A percentile compares a stretch with the other conserved stretches of the same genome.
phyloP scores from a whole-genome alignment of 2,888 invertebrate genomes.

The Biston betularia region DNA sequence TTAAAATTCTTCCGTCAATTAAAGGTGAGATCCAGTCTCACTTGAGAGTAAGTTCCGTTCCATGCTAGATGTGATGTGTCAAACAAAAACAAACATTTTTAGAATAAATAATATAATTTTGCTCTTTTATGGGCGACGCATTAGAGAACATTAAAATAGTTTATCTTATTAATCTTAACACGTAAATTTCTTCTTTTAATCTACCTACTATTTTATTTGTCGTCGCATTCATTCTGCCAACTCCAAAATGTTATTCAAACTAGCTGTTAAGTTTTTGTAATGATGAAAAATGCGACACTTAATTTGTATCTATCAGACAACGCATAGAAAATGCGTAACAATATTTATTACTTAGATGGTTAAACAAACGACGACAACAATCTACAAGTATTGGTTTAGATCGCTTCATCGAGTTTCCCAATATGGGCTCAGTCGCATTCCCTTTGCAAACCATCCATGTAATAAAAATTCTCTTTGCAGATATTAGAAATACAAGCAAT shows the following conservation, averaged over 20 bases:
- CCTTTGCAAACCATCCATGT: conserved; percentile 45
- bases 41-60: too few species aligned
- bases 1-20: too few species aligned
- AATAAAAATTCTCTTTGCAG: conserved; percentile 75
- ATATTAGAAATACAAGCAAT: conserved; percentile 95
- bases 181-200: background rate
- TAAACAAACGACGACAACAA: conserved; percentile 52
- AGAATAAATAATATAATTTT: too few species aligned
- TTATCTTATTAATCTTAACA: background rate
- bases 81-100: too few species aligned
- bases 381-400: conserved; percentile 52
- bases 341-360: conserved; percentile 54
- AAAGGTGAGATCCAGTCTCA: too few species aligned
- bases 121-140: too few species aligned
- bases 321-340: conserved; percentile 43
- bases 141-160: too few species aligned
- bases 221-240: background rate
- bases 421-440: conserved; percentile 49
- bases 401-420: conserved; percentile 43
- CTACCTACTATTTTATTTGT: background rate
- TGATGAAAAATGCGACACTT: conserved; percentile 30
- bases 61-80: too few species aligned
- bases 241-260: conserved; percentile 1
- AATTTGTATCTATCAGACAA: conserved; percentile 34
- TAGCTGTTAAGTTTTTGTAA: conserved; percentile 17